Conservation (phyloP, 2,113 vertebrate genomes). For the Tragelaphus buxtoni region DNA sequence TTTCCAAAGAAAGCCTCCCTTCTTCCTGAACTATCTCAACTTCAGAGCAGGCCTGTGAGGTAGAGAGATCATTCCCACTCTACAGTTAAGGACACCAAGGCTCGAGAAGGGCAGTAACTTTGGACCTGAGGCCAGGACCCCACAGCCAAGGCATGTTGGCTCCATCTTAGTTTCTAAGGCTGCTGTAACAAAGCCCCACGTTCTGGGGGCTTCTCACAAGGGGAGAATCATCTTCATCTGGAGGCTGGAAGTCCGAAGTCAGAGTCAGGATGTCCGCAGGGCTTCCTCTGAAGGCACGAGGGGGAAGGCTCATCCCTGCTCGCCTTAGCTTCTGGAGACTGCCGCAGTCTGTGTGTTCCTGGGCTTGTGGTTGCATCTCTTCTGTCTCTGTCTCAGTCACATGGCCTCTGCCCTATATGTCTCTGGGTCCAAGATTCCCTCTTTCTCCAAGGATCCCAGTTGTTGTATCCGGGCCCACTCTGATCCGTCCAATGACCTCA, state of each 20-base stretch:
- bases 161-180: accelerated
- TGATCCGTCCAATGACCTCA: not conserved
- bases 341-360: not conserved
- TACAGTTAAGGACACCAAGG: not conserved
- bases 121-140: not conserved
- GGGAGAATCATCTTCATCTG: not conserved
- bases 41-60: not conserved
- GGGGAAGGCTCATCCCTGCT: no score
- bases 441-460: not conserved
- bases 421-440: not conserved
- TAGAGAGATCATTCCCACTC: not conserved
- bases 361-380: not conserved
- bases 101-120: not conserved
- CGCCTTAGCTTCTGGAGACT: not conserved
- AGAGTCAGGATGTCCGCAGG: not conserved
- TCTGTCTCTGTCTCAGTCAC: not conserved
- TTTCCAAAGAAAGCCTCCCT: not conserved
- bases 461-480: not conserved
- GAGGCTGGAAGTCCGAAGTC: not conserved
- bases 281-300: not conserved
- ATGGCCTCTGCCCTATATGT: not conserved
- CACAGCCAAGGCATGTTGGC: accelerated
- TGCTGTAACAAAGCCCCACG: not conserved
- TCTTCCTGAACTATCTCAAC: not conserved
- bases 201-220: not conserved